Conservation (phyloP, 2,888 invertebrate genomes). For the Resseliella maxima region DNA sequence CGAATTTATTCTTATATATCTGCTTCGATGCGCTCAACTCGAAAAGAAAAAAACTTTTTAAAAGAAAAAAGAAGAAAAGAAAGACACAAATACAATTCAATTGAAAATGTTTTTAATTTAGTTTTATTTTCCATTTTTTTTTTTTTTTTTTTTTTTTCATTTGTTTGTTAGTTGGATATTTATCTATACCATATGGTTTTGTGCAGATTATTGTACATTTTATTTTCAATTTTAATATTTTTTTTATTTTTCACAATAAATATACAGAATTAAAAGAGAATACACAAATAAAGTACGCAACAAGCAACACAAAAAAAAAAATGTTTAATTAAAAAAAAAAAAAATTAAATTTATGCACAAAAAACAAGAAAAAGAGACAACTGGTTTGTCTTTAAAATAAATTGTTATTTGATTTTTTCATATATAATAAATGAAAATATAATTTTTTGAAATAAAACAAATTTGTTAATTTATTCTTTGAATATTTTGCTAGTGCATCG, state of each 20-base stretch:
- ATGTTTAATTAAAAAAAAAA: background rate
- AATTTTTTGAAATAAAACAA: background rate
- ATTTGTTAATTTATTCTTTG: background rate
- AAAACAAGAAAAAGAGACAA: too few relatives aligned
- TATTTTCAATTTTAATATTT: background rate
- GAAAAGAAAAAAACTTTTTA: too few relatives aligned
- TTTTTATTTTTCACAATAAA: background rate
- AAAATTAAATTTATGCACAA: too few relatives aligned
- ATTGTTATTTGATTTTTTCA: too few relatives aligned
- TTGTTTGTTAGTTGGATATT: background rate
- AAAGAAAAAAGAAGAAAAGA: too few relatives aligned
- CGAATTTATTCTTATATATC: too few relatives aligned
- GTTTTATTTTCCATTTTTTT: background rate
- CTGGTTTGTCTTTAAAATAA: too few relatives aligned
- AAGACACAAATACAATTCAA: slow-evolving; percentile 11
- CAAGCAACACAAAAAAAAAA: background rate
- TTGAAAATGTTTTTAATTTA: background rate
- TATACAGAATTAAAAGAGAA: background rate
- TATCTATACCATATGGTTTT: background rate
- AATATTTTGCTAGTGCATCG: background rate
- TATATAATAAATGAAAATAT: too few relatives aligned
- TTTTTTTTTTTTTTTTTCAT: background rate
- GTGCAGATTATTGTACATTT: slow-evolving; percentile 8
- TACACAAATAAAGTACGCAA: background rate
- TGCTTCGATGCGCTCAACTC: too few relatives aligned